Percentiles rank a stretch among this genome's conserved stretches.
phyloP scores from a whole-genome alignment of 2,797 vertebrate species.

The Furcifer pardalis region DNA sequence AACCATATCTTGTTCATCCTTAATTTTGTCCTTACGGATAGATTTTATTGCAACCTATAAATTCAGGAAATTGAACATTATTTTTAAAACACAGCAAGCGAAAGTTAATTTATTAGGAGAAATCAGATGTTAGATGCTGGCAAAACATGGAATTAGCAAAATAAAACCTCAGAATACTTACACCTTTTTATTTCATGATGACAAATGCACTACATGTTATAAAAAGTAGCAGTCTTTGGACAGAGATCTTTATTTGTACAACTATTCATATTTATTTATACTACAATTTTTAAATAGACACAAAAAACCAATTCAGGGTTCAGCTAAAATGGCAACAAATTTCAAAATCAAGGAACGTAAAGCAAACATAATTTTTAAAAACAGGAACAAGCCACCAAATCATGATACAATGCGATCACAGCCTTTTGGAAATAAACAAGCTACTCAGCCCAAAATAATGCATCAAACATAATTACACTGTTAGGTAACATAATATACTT shows the following conservation, averaged over 20 bases:
- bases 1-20: conserved; percentile 90
- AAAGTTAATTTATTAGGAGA: conserved; percentile 72
- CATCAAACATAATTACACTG: neutral
- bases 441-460: neutral
- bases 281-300: conserved; percentile 18
- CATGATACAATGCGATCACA: neutral
- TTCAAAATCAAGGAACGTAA: neutral
- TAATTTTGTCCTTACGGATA: conserved; percentile 92
- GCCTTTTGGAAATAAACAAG: accelerated
- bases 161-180: conserved; percentile 63
- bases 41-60: conserved; percentile 92
- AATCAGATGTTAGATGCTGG: conserved; percentile 75
- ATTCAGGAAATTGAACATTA: conserved; percentile 82
- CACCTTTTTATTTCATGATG: conserved; percentile 51
- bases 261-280: conserved; percentile 18
- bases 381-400: neutral
- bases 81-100: conserved; percentile 75
- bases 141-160: conserved; percentile 67
- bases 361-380: neutral
- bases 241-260: conserved; percentile 34
- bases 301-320: neutral
- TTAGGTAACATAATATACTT: conserved; percentile 4
- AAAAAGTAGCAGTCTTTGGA: conserved; percentile 44
- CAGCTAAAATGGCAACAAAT: conserved; percentile 12
- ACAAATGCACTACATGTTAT: conserved; percentile 49